Base-by-base conservation (phyloP, 1,140 invertebrate species). In the Matsumurasca onukii region DNA sequence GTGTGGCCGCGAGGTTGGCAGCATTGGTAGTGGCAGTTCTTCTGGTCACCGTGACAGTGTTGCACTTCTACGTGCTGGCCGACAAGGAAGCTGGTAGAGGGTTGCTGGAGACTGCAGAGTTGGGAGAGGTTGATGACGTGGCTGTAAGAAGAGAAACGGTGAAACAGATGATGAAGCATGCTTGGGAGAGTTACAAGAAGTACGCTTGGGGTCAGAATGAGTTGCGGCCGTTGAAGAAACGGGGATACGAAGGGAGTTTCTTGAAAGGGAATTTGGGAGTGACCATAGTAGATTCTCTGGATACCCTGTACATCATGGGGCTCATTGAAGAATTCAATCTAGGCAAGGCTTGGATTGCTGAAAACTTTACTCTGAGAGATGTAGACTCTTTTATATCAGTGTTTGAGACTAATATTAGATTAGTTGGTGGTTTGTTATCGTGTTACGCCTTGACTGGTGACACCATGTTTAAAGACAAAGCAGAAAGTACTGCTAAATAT, bases 131-230 rank as follows among this genome's bases (percentile, higher is more conserved):
- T n/a, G n/a, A n/a, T n/a, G n/a, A n/a, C n/a, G n/a, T n/a, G n/a
- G n/a, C n/a, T n/a, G n/a, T n/a, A n/a, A n/a, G n/a, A n/a, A 39
- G 34, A 17, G 34, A 39, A 9, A 39, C 5, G 17, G 34, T 39
- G 17, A 39, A 39, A 17, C 83, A 95, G 92, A 95, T 96, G 93
- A 94, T 94, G 90, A 86, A 88, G 73, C 91, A 94, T 77, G 93
- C 94, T 1, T 98, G 96, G 96, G 86, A 91, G 76, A 94, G 91
- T 76, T 98, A 98, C 80, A 92, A 91, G 57, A 86, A 91, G 67
- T 95, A 96, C 80, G 94, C 96, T 0, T 99, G 97, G 97, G 97
- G 97, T 69, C 91, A 95, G 74, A 99, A 99, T 80, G 97, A 99
- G 80, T 79, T 99, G 72, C 86, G 89, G 73, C 97, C 97, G 0